phyloP scores from a whole-genome alignment of 1,140 invertebrate genomes.

The Temnothorax longispinosus region DNA sequence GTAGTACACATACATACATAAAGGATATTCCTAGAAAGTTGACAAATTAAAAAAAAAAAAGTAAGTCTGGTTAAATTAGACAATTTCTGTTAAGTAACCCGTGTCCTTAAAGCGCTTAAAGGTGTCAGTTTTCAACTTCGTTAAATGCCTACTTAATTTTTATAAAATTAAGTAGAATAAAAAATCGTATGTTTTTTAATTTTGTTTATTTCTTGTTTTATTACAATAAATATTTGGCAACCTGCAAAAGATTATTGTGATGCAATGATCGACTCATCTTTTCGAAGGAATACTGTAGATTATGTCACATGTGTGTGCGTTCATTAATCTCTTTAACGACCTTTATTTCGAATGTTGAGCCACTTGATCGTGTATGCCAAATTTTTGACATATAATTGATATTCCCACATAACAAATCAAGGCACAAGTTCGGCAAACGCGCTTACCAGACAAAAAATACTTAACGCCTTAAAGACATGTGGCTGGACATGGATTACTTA shows the following conservation, averaged over 20 bases:
- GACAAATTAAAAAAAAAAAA: background rate
- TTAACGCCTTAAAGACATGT: background rate
- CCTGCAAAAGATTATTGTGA: background rate
- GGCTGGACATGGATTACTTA: background rate
- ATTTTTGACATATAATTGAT: no score
- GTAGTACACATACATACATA: background rate
- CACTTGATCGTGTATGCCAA: background rate
- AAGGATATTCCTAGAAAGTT: background rate
- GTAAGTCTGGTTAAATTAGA: background rate
- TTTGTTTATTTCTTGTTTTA: background rate
- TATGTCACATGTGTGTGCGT: background rate
- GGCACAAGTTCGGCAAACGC: background rate
- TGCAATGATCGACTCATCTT: background rate
- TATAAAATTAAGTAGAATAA: background rate
- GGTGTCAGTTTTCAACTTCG: background rate
- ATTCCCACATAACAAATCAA: no score
- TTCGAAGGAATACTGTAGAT: background rate
- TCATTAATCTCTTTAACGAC: background rate
- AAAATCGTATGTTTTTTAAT: background rate
- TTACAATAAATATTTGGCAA: background rate
- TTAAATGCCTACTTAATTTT: background rate
- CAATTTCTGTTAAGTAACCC: background rate
- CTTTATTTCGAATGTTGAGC: background rate
- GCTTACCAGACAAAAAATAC: background rate
- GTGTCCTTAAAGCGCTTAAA: background rate